Conservation (phyloP, 2,113 vertebrate genomes). For the Psittacula cyanocephala region DNA sequence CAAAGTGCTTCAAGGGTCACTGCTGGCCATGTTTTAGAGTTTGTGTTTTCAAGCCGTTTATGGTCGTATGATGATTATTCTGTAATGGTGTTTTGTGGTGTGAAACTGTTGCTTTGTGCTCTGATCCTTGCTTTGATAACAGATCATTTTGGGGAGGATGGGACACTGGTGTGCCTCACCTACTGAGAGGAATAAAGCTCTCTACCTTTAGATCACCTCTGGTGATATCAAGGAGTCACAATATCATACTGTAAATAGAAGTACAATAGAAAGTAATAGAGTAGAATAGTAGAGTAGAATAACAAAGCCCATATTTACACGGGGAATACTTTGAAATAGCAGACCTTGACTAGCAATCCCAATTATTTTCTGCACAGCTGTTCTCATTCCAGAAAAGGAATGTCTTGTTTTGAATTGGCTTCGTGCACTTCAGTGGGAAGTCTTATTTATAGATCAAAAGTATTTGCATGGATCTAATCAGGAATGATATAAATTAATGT, state of each 20-base stretch:
- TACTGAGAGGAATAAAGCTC: neutral
- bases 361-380: slow-evolving; percentile 65
- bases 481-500: slow-evolving; percentile 42
- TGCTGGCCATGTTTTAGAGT: neutral
- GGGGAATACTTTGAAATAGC: slow-evolving; percentile 10
- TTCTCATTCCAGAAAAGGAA: slow-evolving; percentile 53
- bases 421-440: neutral
- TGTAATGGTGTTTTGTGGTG: neutral
- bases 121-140: neutral
- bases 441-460: slow-evolving; percentile 47
- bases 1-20: neutral
- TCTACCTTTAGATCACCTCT: neutral
- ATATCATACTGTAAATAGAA: neutral
- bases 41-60: neutral
- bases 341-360: slow-evolving; percentile 29
- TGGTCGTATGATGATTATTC: neutral
- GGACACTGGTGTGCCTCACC: neutral
- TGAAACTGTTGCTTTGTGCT: neutral
- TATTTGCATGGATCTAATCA: slow-evolving; percentile 39
- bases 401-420: slow-evolving; percentile 51
- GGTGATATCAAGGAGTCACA: neutral
- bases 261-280: neutral
- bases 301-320: neutral
- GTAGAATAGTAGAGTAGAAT: neutral
- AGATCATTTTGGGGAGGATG: neutral